These are phyloP conservation scores for Drosophila ezoana DNA, from an alignment of 2,888 invertebrate species.

Conservation along the genomic window DNA sequence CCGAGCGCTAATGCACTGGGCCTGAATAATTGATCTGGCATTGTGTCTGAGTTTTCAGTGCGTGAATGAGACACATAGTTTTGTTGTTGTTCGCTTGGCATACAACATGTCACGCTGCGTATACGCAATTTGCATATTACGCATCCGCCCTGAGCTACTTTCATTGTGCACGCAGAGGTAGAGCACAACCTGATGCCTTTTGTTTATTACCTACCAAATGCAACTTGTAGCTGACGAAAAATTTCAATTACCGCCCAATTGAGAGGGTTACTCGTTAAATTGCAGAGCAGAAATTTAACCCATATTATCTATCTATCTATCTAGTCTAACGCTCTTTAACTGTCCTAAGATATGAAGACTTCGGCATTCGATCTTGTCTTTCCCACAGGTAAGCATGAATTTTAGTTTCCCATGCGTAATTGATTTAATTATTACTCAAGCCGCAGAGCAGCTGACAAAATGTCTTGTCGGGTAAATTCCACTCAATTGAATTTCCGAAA, in stretches of 20 bases:
- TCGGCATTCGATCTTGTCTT: not conserved
- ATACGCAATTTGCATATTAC: slow-evolving; percentile 67
- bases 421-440: slow-evolving; percentile 55
- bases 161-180: slow-evolving; percentile 36
- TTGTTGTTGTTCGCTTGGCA: slow-evolving; percentile 38
- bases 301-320: not conserved
- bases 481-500: slow-evolving; percentile 52
- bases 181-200: slow-evolving; percentile 41
- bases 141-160: slow-evolving; percentile 43
- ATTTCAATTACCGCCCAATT: slow-evolving; percentile 25
- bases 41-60: slow-evolving; percentile 59
- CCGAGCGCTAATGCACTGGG: slow-evolving; percentile 66
- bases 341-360: not conserved
- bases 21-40: slow-evolving; percentile 68
- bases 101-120: slow-evolving; percentile 48
- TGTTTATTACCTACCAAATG: slow-evolving; percentile 62
- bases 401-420: slow-evolving; percentile 27
- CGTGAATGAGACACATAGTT: slow-evolving; percentile 55
- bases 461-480: slow-evolving; percentile 39
- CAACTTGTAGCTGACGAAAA: slow-evolving; percentile 52
- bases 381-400: not conserved
- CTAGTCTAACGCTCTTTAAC: not conserved
- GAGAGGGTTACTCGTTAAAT: slow-evolving; percentile 25
- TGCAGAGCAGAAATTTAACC: not conserved
- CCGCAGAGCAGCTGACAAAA: slow-evolving; percentile 50